A percentile compares a stretch with the other conserved stretches of the same genome.
Evolutionary conservation across 2,888 invertebrate species (phyloP).

Genomic region (Zhuqinia jingwanae): DNA sequence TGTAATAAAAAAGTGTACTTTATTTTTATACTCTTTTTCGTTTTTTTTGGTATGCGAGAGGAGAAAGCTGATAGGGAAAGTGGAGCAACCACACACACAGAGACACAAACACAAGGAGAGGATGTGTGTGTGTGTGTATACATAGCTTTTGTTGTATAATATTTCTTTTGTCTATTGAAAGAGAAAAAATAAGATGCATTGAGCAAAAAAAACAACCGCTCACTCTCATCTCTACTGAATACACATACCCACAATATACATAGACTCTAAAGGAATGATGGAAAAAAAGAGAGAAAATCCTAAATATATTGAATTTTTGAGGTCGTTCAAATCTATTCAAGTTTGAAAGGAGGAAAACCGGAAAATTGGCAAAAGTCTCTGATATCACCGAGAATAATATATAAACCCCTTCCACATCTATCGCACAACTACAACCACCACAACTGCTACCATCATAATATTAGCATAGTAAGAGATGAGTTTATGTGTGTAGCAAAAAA

Average conservation of each 20-base stretch:
- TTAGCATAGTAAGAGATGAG: slow-evolving; percentile 47
- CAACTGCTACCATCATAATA: slow-evolving; percentile 35
- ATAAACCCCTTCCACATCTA: background rate
- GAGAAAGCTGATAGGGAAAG: too few relatives aligned
- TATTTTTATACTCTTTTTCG: too few relatives aligned
- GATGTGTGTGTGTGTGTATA: too few relatives aligned
- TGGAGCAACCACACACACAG: background rate
- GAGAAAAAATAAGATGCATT: background rate
- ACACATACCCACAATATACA: too few relatives aligned
- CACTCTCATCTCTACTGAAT: too few relatives aligned
- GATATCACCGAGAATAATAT: background rate
- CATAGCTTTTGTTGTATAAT: background rate
- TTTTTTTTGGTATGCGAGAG: too few relatives aligned
- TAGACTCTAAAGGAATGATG: background rate
- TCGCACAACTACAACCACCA: background rate
- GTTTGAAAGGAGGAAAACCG: slow-evolving; percentile 30
- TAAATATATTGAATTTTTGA: slow-evolving; percentile 58
- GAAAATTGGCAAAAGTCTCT: slow-evolving; percentile 50
- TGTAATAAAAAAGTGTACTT: too few relatives aligned
- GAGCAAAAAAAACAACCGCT: slow-evolving; percentile 10
- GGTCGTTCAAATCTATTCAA: slow-evolving; percentile 54
- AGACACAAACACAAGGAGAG: too few relatives aligned
- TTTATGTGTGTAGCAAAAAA: too few relatives aligned
- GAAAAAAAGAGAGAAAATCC: slow-evolving; percentile 30
- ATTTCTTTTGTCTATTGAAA: background rate